phyloP scores from a whole-genome alignment of 2,888 invertebrate genomes.

The Drosophila anceps region DNA sequence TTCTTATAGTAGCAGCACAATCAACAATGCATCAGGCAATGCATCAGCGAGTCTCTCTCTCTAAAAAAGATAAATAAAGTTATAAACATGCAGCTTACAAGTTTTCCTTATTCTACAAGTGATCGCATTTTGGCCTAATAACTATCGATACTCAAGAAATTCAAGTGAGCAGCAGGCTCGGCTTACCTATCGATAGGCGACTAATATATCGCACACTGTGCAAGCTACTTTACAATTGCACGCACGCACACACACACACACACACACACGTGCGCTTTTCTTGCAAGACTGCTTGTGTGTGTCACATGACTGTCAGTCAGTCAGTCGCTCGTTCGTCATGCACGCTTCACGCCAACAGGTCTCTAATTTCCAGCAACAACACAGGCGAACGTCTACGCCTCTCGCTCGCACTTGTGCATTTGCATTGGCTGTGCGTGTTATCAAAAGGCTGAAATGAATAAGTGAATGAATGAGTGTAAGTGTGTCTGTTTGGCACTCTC shows the following conservation, averaged over 20 bases:
- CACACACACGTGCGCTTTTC: not conserved
- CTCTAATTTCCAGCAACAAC: slow-evolving; percentile 52
- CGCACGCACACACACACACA: not conserved
- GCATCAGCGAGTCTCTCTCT: no score
- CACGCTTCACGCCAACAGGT: slow-evolving; percentile 69
- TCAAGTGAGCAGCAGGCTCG: not conserved
- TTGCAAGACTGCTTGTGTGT: slow-evolving; percentile 7
- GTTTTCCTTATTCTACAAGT: not conserved
- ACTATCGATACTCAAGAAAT: slow-evolving; percentile 1
- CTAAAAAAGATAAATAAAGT: no score
- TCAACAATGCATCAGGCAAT: no score
- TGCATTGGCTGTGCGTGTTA: slow-evolving; percentile 46
- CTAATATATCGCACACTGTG: not conserved
- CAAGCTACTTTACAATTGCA: not conserved
- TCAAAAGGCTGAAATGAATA: slow-evolving; percentile 59
- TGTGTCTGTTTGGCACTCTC: slow-evolving; percentile 3
- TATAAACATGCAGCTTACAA: not conserved
- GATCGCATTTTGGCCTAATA: not conserved
- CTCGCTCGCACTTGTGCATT: slow-evolving; percentile 14
- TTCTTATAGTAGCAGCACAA: no score
- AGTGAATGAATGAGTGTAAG: slow-evolving; percentile 40
- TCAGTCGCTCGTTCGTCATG: slow-evolving; percentile 41
- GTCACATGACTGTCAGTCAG: slow-evolving; percentile 28
- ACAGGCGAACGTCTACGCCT: not conserved
- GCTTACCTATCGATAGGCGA: not conserved